These are phyloP conservation scores for Ceratoteleas bidentatus DNA, from an alignment of 1,140 invertebrate species.

Conservation along the genomic window DNA sequence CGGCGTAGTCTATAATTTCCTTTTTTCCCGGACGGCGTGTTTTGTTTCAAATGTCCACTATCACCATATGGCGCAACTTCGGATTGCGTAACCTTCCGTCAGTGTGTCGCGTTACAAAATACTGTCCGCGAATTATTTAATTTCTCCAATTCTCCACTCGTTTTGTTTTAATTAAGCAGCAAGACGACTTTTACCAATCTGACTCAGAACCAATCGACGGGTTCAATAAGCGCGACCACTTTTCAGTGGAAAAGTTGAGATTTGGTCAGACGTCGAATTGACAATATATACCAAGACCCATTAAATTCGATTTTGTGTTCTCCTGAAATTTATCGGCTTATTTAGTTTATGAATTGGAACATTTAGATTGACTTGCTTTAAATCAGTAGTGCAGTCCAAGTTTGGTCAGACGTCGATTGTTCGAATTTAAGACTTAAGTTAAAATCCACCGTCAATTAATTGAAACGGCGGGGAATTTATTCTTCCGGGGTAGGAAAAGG, in stretches of 20 bases:
- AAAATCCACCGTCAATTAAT: not conserved
- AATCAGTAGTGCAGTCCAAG: too few relatives aligned
- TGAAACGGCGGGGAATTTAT: not conserved
- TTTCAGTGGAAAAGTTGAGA: too few relatives aligned
- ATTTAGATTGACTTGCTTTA: too few relatives aligned
- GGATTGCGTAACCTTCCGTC: constrained; percentile 20
- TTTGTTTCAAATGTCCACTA: constrained; percentile 37
- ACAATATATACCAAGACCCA: too few relatives aligned
- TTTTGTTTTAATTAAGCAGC: constrained; percentile 39
- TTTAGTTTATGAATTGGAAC: too few relatives aligned
- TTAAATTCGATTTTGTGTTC: too few relatives aligned
- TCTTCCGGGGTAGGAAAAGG: too few relatives aligned
- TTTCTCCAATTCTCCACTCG: constrained; percentile 2
- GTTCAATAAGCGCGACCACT: not conserved
- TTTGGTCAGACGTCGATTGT: too few relatives aligned
- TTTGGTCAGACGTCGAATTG: too few relatives aligned
- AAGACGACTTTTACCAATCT: not conserved
- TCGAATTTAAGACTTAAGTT: too few relatives aligned
- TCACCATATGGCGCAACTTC: constrained; percentile 32
- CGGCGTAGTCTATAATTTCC: constrained; percentile 18
- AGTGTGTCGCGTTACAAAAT: constrained; percentile 16
- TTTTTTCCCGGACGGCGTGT: not conserved
- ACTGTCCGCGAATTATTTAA: constrained; percentile 37
- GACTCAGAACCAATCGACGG: not conserved
- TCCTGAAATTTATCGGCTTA: too few relatives aligned